Base-by-base conservation (phyloP, 2,113 vertebrate genomes). In the Pomatostomus ruficeps region DNA sequence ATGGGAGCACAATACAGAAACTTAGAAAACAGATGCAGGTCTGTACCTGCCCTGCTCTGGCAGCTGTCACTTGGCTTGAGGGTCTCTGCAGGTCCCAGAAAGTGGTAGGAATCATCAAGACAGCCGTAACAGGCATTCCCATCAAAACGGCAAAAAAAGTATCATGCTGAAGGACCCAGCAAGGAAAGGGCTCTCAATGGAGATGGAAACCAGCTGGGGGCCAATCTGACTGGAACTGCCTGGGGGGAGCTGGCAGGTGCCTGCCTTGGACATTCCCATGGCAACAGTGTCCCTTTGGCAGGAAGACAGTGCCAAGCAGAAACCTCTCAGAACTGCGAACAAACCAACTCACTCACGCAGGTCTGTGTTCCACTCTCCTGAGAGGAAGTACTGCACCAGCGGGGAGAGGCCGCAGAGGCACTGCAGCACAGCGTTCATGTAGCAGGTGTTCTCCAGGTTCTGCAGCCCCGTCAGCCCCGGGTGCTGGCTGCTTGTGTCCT, bases 401-500 rank as follows among this genome's bases (percentile, higher is more conserved):
- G 98, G 98, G 1, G 98, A 96, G 1, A 98, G 77, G 58, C 98
- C 98, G 89, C 98, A 98, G 49, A 99, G 98, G 85, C 98, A 98
- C 95, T 99, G 98, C 46, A 99, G 29, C 36, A 98, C 96, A 0
- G 98, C 97, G 0, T 99, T 99, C 95, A 99, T 95, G 96, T 99
- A 99, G 97, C 99, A 99, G 1, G 98, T 98, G 97, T 99, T 99
- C 52, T 98, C 98, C 24, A 89, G 93, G 85, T 99, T 99, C 14
- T 96, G 91, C 67, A 99, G 97, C 59, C 99, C 99, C 0, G 98
- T 98, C 29, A 98, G 98, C 9, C 97, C 97, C 9, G 94, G 87
- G 7, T 33, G 9, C 12, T 26, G 88, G 28, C 67, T 88, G 46
- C 22, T 80, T 71, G 2, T 4, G 18, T 86, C 63, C 29, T 77